Evolutionary conservation across 2,888 invertebrate genomes (phyloP).

Genomic region (Zaprionus bogoriensis): DNA sequence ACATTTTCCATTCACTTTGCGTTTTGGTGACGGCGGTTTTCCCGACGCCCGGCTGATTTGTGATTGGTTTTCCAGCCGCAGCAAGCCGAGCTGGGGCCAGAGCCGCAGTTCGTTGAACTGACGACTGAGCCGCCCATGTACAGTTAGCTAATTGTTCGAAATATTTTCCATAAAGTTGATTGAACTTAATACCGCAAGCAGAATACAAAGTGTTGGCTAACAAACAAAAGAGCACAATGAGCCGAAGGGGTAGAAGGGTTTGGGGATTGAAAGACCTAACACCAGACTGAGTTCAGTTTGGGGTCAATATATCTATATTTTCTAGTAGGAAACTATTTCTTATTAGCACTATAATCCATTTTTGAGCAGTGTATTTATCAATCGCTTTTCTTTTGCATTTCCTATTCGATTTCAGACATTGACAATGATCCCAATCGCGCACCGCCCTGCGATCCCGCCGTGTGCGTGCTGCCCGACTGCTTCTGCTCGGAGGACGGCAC

Average conservation of each 20-base stretch:
- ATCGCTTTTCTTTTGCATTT: neutral
- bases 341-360: neutral
- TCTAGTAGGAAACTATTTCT: too few species aligned
- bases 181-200: constrained; percentile 50
- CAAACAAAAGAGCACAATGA: neutral
- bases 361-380: neutral
- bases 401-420: constrained; percentile 86
- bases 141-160: constrained; percentile 60
- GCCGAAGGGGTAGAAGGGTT: neutral
- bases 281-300: neutral
- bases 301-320: too few species aligned
- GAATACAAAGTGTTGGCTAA: constrained; percentile 48
- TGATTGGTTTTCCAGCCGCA: constrained; percentile 44
- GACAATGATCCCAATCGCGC: constrained; percentile 97
- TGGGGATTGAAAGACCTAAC: neutral
- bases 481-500: constrained; percentile 97
- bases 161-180: constrained; percentile 52
- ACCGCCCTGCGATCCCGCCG: constrained; percentile 92
- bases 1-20: constrained; percentile 77
- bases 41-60: constrained; percentile 51
- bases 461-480: constrained; percentile 95
- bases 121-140: constrained; percentile 28
- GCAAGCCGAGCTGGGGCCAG: neutral
- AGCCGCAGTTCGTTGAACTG: constrained; percentile 44
- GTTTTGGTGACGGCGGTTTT: constrained; percentile 63